phyloP scores from a whole-genome alignment of 2,888 invertebrate genomes.

The Nomada hirtipes region DNA sequence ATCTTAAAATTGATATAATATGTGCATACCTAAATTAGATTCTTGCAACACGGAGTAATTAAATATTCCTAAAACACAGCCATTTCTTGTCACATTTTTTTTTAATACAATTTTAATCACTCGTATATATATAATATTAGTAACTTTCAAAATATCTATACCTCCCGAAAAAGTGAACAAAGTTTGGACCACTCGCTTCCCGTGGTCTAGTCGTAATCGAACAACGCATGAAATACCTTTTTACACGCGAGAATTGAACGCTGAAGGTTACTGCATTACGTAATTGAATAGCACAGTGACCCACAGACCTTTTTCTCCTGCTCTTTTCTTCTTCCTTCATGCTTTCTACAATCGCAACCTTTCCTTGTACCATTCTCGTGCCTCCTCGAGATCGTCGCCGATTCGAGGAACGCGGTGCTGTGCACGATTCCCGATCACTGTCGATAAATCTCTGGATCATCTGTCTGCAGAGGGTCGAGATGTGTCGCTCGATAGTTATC shows the following conservation, averaged over 20 bases:
- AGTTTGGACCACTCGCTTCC: background rate
- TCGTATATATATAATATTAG: no score
- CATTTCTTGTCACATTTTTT: background rate
- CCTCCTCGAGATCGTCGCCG: constrained; percentile 38
- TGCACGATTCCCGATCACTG: background rate
- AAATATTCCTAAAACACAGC: background rate
- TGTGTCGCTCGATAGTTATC: background rate
- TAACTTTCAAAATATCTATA: no score
- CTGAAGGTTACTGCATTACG: constrained; percentile 55
- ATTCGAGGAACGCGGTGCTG: constrained; percentile 1
- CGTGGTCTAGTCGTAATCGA: background rate
- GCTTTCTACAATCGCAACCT: constrained; percentile 52
- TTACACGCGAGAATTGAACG: constrained; percentile 31
- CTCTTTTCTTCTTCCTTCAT: constrained; percentile 60
- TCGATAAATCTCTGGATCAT: background rate
- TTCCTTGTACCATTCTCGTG: constrained; percentile 65
- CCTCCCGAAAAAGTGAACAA: background rate
- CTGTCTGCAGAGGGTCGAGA: background rate
- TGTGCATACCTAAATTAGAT: no score
- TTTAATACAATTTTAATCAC: background rate
- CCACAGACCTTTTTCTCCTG: constrained; percentile 69
- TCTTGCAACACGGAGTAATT: background rate
- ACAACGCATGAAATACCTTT: constrained; percentile 43
- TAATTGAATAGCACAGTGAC: constrained; percentile 75
- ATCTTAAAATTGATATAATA: background rate